Evolutionary conservation across 2,113 vertebrate species (phyloP), one percentile per base, ranked within the genome.

Genomic region (Taurulus bubalis): DNA sequence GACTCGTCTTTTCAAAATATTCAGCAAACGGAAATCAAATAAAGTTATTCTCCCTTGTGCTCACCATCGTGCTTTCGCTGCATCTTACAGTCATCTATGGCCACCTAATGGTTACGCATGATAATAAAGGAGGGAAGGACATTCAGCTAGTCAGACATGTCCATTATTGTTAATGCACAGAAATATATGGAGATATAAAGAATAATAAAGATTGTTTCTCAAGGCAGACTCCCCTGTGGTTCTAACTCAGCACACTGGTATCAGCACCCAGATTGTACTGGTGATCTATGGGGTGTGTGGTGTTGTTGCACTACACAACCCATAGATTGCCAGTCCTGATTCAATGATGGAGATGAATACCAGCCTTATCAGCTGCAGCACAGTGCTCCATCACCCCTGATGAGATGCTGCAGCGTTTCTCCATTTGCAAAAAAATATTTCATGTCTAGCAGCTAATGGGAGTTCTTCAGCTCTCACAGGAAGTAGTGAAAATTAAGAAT

Each of bases 281-380:
- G 32, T 38, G 60, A 63, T 70, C 47, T 73, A 30, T 26, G 60
- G 24, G 14, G 36, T 47, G 16, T 53, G 40, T 18, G 7, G 2
- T 16, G 20, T 28, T 30, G 64, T n/a, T 71, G 67, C 72, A 26
- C 42, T 74, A 51, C 55, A 56, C 55, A 6, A 56, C 55, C 24
- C 55, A 58, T 15, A 58, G 55, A 58, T 58, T 1, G 55, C 55
- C 55, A 7, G 55, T 58, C 24, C 55, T 28, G 20, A 80, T 45
- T 3, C 66, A 55, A 66, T 26, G 38, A 84, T 40, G 18, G n/a
- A 78, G 30, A 14, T 36, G 20, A 45, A 51, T 34, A 62, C 55
- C 30, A 56, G 8, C 32, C 42, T 51, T 58, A 76, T 69, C 55
- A 58, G 67, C 42, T 38, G 55, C 53, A 56, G 28, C 65, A 32